Percentiles rank a stretch among this genome's conserved stretches.
Evolutionary conservation across 2,113 vertebrate genomes (phyloP).

Genomic region (Rhinoderma darwinii): DNA sequence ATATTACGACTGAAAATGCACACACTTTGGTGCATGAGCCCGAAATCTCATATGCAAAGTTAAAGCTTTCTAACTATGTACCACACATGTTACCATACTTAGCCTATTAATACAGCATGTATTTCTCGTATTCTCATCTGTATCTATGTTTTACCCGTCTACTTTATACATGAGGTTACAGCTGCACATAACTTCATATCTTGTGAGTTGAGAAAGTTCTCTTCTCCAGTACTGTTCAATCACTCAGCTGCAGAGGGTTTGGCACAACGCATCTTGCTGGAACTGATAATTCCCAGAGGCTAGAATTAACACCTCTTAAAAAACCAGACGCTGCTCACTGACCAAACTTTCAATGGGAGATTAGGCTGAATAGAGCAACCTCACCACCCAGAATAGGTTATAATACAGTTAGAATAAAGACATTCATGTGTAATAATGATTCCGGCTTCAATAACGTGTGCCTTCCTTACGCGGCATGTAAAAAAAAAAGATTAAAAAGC

Average conservation of each 20-base stretch:
- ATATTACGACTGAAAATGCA: too few relatives aligned
- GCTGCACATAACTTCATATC: not conserved
- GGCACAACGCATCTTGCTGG: slow-evolving; percentile 59
- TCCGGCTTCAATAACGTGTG: not conserved
- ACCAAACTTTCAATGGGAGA: slow-evolving; percentile 35
- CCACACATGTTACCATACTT: too few relatives aligned
- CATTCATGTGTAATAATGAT: not conserved
- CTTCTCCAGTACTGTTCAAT: not conserved
- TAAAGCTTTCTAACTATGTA: too few relatives aligned
- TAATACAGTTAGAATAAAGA: not conserved
- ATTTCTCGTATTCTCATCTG: not conserved
- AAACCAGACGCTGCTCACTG: slow-evolving; percentile 58
- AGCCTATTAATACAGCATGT: too few relatives aligned
- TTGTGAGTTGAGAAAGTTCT: not conserved
- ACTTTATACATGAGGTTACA: not conserved
- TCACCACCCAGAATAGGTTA: slow-evolving; percentile 41
- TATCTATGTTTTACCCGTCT: not conserved
- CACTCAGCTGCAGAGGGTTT: slow-evolving; percentile 37
- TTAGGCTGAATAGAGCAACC: slow-evolving; percentile 16
- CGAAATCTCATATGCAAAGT: too few relatives aligned
- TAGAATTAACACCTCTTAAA: slow-evolving; percentile 61
- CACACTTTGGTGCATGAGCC: too few relatives aligned
- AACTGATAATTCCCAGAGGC: slow-evolving; percentile 58
- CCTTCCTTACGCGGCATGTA: not conserved
- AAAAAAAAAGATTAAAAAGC: not conserved